These are phyloP conservation scores for Tympanuchus pallidicinctus DNA, from an alignment of 2,113 vertebrate genomes.

Conservation along the genomic window DNA sequence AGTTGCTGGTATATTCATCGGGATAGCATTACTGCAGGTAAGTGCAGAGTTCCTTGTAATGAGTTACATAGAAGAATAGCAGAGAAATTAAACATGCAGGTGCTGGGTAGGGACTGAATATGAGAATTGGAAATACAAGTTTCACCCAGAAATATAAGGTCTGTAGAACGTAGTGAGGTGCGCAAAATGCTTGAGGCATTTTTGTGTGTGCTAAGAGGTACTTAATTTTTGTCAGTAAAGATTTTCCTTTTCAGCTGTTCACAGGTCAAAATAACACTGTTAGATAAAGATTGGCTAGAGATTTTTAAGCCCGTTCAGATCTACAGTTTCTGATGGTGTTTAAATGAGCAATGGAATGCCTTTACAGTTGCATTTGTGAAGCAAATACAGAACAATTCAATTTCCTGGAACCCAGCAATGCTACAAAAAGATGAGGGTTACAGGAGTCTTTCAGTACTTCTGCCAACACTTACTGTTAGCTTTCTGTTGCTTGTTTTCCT, in stretches of 20 bases:
- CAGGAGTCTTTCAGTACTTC: not conserved
- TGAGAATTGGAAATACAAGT: not conserved
- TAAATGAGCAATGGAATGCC: not conserved
- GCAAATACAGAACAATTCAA: not conserved
- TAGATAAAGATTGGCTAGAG: not conserved
- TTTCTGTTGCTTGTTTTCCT: not conserved
- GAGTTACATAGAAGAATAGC: not conserved
- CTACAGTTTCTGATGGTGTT: not conserved
- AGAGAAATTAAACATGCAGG: not conserved
- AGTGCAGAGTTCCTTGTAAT: not conserved
- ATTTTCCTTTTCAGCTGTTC: not conserved
- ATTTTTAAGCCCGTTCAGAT: not conserved
- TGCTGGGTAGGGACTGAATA: not conserved
- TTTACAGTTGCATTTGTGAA: not conserved
- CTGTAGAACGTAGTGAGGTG: not conserved
- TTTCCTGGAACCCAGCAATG: not conserved
- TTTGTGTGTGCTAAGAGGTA: not conserved
- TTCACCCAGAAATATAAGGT: not conserved
- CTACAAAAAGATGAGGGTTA: not conserved
- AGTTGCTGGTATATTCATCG: conserved; percentile 97
- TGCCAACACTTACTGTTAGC: not conserved
- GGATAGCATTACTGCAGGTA: conserved; percentile 94
- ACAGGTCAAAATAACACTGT: not conserved
- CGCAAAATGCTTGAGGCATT: not conserved
- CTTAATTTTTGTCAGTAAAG: not conserved